Conservation (phyloP, 2,888 invertebrate genomes). For the Stratiomys singularior region DNA sequence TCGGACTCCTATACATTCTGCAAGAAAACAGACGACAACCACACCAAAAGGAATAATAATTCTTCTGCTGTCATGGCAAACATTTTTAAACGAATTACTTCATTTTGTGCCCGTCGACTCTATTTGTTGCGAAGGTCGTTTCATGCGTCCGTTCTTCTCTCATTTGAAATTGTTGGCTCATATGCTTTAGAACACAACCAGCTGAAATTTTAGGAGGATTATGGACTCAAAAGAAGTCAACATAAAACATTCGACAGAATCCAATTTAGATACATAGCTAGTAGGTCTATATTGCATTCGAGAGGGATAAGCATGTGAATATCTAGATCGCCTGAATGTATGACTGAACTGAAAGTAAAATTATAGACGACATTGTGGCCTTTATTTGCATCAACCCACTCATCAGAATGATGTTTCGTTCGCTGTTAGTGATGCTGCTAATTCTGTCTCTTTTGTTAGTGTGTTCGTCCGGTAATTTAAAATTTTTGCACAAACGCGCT, state of each 20-base stretch:
- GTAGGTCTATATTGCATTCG: neutral
- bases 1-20: neutral
- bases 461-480: constrained; percentile 14
- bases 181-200: neutral
- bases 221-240: neutral
- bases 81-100: constrained; percentile 27
- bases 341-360: constrained; percentile 14
- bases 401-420: neutral
- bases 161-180: neutral
- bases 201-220: neutral
- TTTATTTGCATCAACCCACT: neutral
- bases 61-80: neutral
- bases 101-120: neutral
- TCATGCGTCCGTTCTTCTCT: neutral
- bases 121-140: constrained; percentile 10
- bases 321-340: neutral
- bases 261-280: constrained; percentile 7
- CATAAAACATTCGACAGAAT: neutral
- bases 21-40: neutral
- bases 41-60: neutral
- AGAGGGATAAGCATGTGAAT: neutral
- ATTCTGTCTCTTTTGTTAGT: neutral
- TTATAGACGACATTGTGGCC: neutral
- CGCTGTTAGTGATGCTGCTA: neutral
- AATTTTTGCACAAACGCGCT: constrained; percentile 18